These are phyloP conservation scores for Dendropsophus ebraccatus DNA, from an alignment of 2,113 vertebrate genomes.

Conservation along the genomic window DNA sequence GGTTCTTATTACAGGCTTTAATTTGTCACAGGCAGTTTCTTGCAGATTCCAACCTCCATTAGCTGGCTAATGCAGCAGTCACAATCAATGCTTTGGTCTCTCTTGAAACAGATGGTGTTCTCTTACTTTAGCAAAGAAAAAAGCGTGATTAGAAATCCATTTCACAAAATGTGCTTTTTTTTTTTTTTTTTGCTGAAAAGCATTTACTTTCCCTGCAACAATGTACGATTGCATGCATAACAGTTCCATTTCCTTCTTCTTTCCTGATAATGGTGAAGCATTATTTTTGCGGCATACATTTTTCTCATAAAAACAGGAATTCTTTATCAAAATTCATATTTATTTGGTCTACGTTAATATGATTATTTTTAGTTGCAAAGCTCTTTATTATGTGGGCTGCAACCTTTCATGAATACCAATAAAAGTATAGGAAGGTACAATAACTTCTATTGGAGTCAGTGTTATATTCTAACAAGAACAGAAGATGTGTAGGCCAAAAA, in stretches of 20 bases:
- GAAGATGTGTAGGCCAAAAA: too few relatives aligned
- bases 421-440: too few relatives aligned
- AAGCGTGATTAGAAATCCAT: not conserved
- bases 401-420: too few relatives aligned
- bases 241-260: not conserved
- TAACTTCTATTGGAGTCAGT: too few relatives aligned
- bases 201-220: slow-evolving; percentile 12
- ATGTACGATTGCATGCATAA: not conserved
- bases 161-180: slow-evolving; percentile 21
- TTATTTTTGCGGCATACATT: not conserved
- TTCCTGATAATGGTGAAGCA: not conserved
- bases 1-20: slow-evolving; percentile 55
- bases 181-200: not conserved
- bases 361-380: too few relatives aligned
- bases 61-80: slow-evolving; percentile 50
- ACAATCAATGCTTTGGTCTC: not conserved
- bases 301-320: not conserved
- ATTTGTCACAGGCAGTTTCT: slow-evolving; percentile 59
- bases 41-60: slow-evolving; percentile 53
- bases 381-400: too few relatives aligned
- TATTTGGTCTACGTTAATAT: not conserved
- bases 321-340: not conserved
- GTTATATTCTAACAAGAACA: too few relatives aligned
- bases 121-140: slow-evolving; percentile 44
- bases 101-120: slow-evolving; percentile 56